These are phyloP conservation scores for Alosa sapidissima DNA, from an alignment of 2,797 vertebrate genomes.

Conservation along the genomic window DNA sequence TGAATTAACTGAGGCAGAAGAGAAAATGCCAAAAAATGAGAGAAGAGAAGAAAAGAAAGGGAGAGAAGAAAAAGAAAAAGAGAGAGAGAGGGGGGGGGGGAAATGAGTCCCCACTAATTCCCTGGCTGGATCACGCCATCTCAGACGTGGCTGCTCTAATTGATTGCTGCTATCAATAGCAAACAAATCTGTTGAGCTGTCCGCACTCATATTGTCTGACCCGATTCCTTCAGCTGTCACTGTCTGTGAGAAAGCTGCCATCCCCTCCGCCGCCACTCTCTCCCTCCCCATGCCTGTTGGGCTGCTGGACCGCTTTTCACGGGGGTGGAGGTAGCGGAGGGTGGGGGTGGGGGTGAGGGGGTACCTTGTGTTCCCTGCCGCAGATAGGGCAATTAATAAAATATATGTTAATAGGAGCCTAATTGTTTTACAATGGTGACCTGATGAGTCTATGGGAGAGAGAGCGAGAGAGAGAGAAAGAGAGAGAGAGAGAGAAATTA, in stretches of 20 bases:
- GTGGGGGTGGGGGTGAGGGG: not conserved
- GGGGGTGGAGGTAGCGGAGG: not conserved
- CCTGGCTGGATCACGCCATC: slow-evolving; percentile 58
- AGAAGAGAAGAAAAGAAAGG: not conserved
- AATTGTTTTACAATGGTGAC: slow-evolving; percentile 75
- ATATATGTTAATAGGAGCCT: slow-evolving; percentile 90
- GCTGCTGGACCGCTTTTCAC: not conserved
- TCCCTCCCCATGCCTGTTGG: not conserved
- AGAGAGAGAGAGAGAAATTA: not conserved
- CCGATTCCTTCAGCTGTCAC: slow-evolving; percentile 94
- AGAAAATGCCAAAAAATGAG: not conserved
- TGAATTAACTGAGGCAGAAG: slow-evolving; percentile 16
- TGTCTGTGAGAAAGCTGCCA: slow-evolving; percentile 92
- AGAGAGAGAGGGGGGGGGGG: not conserved
- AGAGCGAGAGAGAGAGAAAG: not conserved
- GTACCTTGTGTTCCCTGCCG: not conserved
- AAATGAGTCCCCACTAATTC: slow-evolving; percentile 3
- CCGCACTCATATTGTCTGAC: slow-evolving; percentile 94
- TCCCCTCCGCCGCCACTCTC: slow-evolving; percentile 66
- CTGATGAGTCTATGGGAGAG: slow-evolving; percentile 58
- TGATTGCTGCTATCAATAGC: slow-evolving; percentile 91
- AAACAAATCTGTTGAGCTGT: slow-evolving; percentile 83
- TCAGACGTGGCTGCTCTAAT: slow-evolving; percentile 68
- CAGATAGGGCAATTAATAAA: slow-evolving; percentile 89
- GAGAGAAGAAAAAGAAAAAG: not conserved